phyloP scores from a whole-genome alignment of 2,113 vertebrate species.

The Hippoglossus stenolepis region DNA sequence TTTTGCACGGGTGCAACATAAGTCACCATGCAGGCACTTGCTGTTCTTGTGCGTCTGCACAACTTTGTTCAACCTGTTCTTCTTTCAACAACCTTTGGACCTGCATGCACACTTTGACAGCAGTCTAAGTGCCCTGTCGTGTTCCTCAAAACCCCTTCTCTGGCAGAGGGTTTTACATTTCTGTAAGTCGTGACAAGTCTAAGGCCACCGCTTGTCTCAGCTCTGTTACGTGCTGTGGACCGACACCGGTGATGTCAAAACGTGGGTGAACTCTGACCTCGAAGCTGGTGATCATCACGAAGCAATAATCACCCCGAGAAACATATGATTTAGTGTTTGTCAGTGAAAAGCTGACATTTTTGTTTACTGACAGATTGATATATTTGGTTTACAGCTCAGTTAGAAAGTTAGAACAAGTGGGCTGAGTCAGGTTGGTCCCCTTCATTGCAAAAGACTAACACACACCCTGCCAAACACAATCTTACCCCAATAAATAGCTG shows the following conservation, averaged over 20 bases:
- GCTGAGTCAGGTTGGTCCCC: background rate
- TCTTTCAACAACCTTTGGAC: conserved; percentile 72
- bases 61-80: conserved; percentile 54
- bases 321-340: background rate
- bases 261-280: conserved; percentile 51
- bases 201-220: conserved; percentile 39
- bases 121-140: conserved; percentile 18
- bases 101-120: conserved; percentile 48
- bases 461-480: conserved; percentile 65
- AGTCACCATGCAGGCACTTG: conserved; percentile 63
- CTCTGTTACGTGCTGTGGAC: conserved; percentile 25
- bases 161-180: conserved; percentile 18
- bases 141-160: conserved; percentile 2
- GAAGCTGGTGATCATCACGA: conserved; percentile 23
- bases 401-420: conserved; percentile 26
- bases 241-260: conserved; percentile 35
- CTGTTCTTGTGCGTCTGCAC: conserved; percentile 45
- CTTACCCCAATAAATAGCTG: conserved; percentile 83
- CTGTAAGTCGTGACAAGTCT: conserved; percentile 31
- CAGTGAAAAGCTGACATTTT: background rate
- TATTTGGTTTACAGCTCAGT: background rate
- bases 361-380: background rate
- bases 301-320: background rate
- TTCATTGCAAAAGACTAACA: conserved; percentile 25
- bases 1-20: conserved; percentile 71